phyloP scores from a whole-genome alignment of 2,888 invertebrate species.

The Lithophane leautieri region DNA sequence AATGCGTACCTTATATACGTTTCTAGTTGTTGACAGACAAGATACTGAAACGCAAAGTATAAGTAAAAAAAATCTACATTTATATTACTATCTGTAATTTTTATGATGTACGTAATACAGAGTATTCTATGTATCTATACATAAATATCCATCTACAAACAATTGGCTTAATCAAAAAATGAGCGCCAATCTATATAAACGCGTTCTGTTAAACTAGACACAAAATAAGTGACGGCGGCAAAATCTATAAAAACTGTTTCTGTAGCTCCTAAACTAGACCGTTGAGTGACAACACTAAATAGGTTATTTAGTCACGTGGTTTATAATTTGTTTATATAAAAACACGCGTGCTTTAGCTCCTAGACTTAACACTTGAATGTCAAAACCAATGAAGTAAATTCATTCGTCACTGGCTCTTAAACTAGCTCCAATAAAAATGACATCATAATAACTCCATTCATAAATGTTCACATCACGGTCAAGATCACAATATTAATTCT shows the following conservation, averaged over 20 bases:
- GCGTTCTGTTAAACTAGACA: conserved; percentile 7
- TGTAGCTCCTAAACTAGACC: not conserved
- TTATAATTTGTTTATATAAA: not conserved
- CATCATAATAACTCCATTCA: conserved; percentile 48
- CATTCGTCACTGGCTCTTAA: conserved; percentile 9
- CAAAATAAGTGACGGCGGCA: conserved; percentile 7
- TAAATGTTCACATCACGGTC: conserved; percentile 30
- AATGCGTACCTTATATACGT: no score
- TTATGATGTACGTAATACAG: no score
- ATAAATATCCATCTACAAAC: no score
- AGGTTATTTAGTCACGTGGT: not conserved
- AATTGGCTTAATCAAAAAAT: not conserved
- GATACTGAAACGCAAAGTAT: no score
- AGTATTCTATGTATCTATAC: no score
- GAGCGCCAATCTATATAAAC: not conserved
- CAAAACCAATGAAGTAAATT: conserved; percentile 11
- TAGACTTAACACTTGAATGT: conserved; percentile 19
- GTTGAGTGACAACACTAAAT: conserved; percentile 3
- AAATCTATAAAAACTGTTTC: not conserved
- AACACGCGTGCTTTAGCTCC: not conserved
- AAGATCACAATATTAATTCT: conserved; percentile 23
- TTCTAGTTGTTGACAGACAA: no score
- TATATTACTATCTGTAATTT: no score
- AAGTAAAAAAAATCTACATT: no score
- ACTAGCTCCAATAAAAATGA: conserved; percentile 32